Evolutionary conservation across 37 sponge, comb jelly and placozoan genomes (phyloP).

Genomic region (Petrosia ficiformis): DNA sequence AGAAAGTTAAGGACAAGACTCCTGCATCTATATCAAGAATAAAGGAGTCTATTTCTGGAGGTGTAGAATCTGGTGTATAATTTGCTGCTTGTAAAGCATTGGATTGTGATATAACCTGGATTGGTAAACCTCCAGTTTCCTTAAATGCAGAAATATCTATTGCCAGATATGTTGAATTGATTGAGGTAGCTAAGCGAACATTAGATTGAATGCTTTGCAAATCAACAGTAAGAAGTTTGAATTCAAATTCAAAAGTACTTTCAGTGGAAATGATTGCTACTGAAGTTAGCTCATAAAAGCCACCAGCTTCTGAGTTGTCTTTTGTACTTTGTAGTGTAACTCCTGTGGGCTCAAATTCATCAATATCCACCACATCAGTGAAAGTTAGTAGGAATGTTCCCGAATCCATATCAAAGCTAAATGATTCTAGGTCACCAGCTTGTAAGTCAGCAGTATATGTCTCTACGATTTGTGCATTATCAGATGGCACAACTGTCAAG

Average conservation of each 20-base stretch:
- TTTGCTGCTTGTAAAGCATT: conserved; percentile 47
- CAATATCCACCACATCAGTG: conserved; percentile 63
- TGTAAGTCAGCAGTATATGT: conserved; percentile 31
- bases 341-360: conserved; percentile 35
- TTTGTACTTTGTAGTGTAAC: conserved; percentile 54
- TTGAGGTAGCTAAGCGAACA: conserved; percentile 54
- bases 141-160: conserved; percentile 15
- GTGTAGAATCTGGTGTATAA: conserved; percentile 51
- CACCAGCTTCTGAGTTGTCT: conserved; percentile 20
- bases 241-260: conserved; percentile 56
- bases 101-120: conserved; percentile 9
- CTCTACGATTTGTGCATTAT: conserved; percentile 13
- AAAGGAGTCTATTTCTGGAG: conserved; percentile 48
- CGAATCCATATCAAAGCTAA: conserved; percentile 67
- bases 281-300: conserved; percentile 30
- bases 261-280: not conserved
- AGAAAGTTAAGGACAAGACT: conserved; percentile 60
- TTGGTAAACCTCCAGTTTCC: conserved; percentile 23
- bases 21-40: conserved; percentile 74
- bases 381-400: conserved; percentile 62
- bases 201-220: conserved; percentile 52
- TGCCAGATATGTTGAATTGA: conserved; percentile 51
- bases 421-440: conserved; percentile 43
- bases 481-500: conserved; percentile 21
- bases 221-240: conserved; percentile 43